Conservation (phyloP, 2,797 vertebrate genomes). For the Rhinichthys osculus region DNA sequence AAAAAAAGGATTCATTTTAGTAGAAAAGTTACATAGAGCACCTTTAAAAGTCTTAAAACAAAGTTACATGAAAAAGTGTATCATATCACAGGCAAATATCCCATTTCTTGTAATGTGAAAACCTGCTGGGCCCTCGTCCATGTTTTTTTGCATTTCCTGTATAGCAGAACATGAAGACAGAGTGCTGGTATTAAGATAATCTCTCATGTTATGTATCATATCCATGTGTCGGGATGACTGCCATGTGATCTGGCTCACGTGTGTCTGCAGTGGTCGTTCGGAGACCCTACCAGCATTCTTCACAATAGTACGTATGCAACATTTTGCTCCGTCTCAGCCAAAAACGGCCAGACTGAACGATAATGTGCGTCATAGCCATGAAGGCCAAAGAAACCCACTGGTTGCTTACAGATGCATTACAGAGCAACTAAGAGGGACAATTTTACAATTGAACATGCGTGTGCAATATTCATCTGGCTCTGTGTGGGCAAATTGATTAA, state of each 20-base stretch:
- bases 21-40: too few relatives aligned
- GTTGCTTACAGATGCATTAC: slow-evolving; percentile 57
- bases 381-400: slow-evolving; percentile 59
- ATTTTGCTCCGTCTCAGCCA: slow-evolving; percentile 1
- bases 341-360: slow-evolving; percentile 24
- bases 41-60: too few relatives aligned
- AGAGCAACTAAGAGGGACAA: neutral
- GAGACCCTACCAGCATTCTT: slow-evolving; percentile 41
- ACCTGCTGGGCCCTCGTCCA: neutral
- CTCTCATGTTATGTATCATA: slow-evolving; percentile 27
- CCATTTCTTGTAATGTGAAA: neutral
- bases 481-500: neutral
- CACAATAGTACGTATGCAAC: slow-evolving; percentile 38
- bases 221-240: slow-evolving; percentile 9
- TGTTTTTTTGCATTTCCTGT: neutral
- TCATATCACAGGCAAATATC: neutral
- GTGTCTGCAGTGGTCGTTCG: slow-evolving; percentile 1
- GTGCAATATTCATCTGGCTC: neutral
- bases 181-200: slow-evolving; percentile 11
- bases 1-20: too few relatives aligned
- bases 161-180: slow-evolving; percentile 3
- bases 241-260: slow-evolving; percentile 3
- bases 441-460: slow-evolving; percentile 7
- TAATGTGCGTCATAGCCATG: slow-evolving; percentile 61
- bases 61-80: neutral